Base-by-base conservation (phyloP, 2,888 invertebrate genomes). In the Hipparchia sbordonii region DNA sequence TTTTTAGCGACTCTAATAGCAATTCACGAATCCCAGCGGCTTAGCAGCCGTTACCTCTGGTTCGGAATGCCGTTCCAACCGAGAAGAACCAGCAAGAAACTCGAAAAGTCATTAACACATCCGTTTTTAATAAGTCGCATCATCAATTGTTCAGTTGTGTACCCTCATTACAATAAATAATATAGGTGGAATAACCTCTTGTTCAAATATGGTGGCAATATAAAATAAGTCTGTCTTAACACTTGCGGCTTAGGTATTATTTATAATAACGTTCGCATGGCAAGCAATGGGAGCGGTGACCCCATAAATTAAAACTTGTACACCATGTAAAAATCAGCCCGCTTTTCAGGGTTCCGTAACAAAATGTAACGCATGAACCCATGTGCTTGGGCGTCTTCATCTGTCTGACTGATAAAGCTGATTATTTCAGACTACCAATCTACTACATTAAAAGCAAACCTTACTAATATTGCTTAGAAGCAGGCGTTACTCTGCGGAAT, bases 181-280 rank as follows among this genome's bases (percentile, higher is more conserved):
- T 57, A 48, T 63, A 63, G 63, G 63, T 63, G 23, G 48, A 63
- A 51, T 48, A 65, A 65, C 52, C 51, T 65, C 48, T 33, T 65
- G 65, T 52, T 65, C 65, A 65, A 52, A 52, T 51, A 65, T 51
- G 51, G 48, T 51, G 10, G 51, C 51, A 13, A 48, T n/a, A 65
- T 65, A 65, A 23, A 33, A 65, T 51, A 52, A 33, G 52, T 62
- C n/a, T n/a, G 8, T 23, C 10, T 51, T 65, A 65, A 65, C 65
- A 65, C 33, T 65, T 65, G 65, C 13, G 51, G 10, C 23, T 52
- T 51, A 39, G 39, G 39, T 39, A 65, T 65, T 65, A 65, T 52
- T 63, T 33, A 39, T 65, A 12, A 39, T 65, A 52, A 52, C 52
- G 12, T 51, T 65, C 7, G 52, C 65, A 52, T 52, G 65, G 65